These are phyloP conservation scores for Mormyrops boulengeri DNA, from an alignment of 2,797 vertebrate species.

Conservation along the genomic window DNA sequence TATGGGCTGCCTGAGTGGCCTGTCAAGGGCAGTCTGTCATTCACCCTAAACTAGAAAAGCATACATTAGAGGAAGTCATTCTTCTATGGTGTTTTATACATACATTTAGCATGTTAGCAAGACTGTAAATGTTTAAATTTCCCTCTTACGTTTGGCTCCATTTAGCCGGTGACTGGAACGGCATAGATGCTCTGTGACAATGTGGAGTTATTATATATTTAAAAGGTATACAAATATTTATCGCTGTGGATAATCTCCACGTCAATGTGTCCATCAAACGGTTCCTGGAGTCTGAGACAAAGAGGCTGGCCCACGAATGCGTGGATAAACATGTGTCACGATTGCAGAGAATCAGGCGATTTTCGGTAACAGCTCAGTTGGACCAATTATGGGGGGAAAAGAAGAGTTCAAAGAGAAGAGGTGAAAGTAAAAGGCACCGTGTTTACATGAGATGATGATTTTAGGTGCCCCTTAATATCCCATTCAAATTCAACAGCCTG, in stretches of 20 bases:
- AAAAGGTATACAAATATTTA: constrained; percentile 1
- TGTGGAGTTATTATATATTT: not conserved
- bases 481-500: not conserved
- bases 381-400: not conserved
- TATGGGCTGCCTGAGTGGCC: not conserved
- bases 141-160: not conserved
- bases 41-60: not conserved
- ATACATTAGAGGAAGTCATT: not conserved
- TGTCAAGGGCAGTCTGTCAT: not conserved
- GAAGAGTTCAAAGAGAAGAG: not conserved
- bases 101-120: not conserved
- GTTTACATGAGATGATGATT: not conserved
- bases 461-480: not conserved
- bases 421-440: not conserved
- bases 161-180: not conserved
- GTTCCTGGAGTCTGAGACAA: not conserved
- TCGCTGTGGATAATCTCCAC: not conserved
- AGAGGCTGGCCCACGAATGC: not conserved
- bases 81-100: not conserved
- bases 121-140: not conserved
- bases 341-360: not conserved
- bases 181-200: not conserved
- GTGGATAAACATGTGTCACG: not conserved
- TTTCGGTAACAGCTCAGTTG: not conserved
- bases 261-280: not conserved